Percentiles rank a stretch among this genome's conserved stretches.
Conservation (phyloP, 2,113 vertebrate genomes). For the Theropithecus gelada region DNA sequence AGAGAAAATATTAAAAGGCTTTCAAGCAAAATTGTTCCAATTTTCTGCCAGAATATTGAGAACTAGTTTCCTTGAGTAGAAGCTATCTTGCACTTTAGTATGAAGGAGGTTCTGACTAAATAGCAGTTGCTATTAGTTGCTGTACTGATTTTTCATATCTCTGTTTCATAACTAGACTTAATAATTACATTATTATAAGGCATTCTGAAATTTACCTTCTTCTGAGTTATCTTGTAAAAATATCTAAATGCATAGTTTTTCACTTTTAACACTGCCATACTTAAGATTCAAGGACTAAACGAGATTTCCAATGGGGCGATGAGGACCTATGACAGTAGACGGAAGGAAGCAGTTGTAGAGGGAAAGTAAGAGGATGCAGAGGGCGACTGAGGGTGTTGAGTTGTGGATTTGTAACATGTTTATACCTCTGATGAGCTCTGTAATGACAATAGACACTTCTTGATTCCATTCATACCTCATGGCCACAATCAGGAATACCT, state of each 20-base stretch:
- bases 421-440: background rate
- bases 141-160: background rate
- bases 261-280: background rate
- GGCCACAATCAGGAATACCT: background rate
- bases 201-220: background rate
- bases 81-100: background rate
- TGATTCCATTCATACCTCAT: background rate
- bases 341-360: background rate
- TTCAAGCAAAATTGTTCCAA: background rate
- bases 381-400: background rate
- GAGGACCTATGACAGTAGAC: background rate
- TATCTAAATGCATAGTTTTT: background rate
- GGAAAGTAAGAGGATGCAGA: background rate
- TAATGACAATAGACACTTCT: background rate
- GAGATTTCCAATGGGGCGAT: background rate
- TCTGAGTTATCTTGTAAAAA: background rate
- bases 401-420: background rate
- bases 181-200: slow-evolving; percentile 1
- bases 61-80: background rate
- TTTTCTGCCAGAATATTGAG: slow-evolving; percentile 13
- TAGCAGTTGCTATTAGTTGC: background rate
- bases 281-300: background rate
- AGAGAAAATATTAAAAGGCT: background rate
- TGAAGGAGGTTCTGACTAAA: slow-evolving; percentile 21
- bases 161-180: background rate